Conservation (phyloP, 2,113 vertebrate genomes). For the Mesocricetus auratus region DNA sequence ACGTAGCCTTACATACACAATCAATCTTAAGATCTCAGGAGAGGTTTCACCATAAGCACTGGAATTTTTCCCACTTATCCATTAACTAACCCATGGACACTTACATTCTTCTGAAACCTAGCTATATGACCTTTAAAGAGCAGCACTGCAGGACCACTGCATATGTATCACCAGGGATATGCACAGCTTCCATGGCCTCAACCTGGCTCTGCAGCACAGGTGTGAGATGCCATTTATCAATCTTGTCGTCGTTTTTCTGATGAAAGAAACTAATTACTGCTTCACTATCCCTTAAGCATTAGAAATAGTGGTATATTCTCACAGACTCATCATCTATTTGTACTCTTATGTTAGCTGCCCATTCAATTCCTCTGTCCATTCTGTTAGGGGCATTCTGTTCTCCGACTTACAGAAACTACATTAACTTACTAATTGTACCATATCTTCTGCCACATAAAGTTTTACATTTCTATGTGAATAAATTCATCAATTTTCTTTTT, state of each 20-base stretch:
- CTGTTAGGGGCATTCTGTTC: not conserved
- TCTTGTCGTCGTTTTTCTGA: not conserved
- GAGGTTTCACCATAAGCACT: not conserved
- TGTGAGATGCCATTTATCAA: not conserved
- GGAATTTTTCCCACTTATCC: not conserved
- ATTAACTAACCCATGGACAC: not conserved
- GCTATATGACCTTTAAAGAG: not conserved
- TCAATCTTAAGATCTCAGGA: not conserved
- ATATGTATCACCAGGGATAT: not conserved
- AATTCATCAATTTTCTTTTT: not conserved
- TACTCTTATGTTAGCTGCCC: not conserved
- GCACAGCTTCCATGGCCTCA: not conserved
- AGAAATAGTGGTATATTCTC: not conserved
- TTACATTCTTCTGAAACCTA: not conserved
- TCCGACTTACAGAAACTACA: not conserved
- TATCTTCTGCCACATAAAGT: not conserved
- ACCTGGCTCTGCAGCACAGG: not conserved
- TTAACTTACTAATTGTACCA: too few species aligned
- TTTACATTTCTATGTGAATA: not conserved
- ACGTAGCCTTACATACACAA: not conserved
- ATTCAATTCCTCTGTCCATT: not conserved
- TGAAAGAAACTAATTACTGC: not conserved
- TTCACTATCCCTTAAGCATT: not conserved
- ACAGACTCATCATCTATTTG: not conserved
- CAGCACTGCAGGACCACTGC: not conserved